Conservation (phyloP, 2,797 vertebrate genomes). For the Lithobates sylvaticus region DNA sequence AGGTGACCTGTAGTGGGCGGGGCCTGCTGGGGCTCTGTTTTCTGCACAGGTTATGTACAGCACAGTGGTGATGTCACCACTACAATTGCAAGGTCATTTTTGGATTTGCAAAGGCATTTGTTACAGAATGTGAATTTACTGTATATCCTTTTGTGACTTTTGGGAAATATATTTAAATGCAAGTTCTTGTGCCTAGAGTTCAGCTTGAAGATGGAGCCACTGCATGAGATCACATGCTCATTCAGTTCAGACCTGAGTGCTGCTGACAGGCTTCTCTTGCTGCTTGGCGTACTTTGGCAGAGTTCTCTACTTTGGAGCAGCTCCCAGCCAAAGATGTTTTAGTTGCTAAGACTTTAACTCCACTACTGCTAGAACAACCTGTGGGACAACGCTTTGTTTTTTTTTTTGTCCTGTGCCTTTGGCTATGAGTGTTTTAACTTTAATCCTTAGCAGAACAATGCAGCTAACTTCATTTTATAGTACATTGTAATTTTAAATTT, state of each 20-base stretch:
- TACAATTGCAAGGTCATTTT: too few relatives aligned
- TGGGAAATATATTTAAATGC: too few relatives aligned
- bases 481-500: background rate
- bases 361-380: slow-evolving; percentile 31
- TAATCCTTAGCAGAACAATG: background rate
- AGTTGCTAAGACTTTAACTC: slow-evolving; percentile 50
- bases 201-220: background rate
- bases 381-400: background rate
- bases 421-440: background rate
- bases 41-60: too few relatives aligned
- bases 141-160: too few relatives aligned
- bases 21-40: too few relatives aligned
- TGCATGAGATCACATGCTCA: background rate
- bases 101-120: too few relatives aligned
- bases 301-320: slow-evolving; percentile 18
- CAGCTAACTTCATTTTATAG: background rate
- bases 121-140: too few relatives aligned
- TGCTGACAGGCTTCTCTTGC: slow-evolving; percentile 27
- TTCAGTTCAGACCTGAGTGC: slow-evolving; percentile 6
- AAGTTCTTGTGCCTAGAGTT: too few relatives aligned
- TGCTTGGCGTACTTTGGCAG: slow-evolving; percentile 46
- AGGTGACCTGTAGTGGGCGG: too few relatives aligned
- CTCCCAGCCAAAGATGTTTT: slow-evolving; percentile 54
- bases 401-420: background rate
- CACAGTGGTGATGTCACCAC: too few relatives aligned